Evolutionary conservation across 2,888 invertebrate species (phyloP).

Genomic region (Uropetala carovei): DNA sequence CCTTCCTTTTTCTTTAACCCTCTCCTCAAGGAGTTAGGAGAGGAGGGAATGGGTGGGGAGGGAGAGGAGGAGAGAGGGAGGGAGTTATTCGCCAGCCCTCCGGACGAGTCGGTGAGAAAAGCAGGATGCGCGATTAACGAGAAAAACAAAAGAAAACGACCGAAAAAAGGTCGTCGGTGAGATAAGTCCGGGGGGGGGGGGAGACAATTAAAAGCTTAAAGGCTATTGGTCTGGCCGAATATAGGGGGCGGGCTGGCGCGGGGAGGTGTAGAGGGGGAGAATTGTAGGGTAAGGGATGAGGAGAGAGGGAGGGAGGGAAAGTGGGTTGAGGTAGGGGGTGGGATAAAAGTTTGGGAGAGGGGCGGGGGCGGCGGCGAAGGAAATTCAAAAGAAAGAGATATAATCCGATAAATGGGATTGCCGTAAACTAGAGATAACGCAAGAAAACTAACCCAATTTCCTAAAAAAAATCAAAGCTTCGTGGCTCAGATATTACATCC

Average conservation of each 20-base stretch:
- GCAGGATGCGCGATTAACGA: slow-evolving; percentile 17
- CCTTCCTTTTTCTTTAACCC: too few relatives aligned
- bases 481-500: too few relatives aligned
- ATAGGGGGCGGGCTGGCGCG: slow-evolving; percentile 70
- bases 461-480: too few relatives aligned
- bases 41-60: background rate
- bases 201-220: slow-evolving; percentile 60
- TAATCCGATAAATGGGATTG: too few relatives aligned
- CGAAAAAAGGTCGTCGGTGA: background rate
- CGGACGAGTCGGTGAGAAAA: background rate
- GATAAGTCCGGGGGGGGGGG: slow-evolving; percentile 41
- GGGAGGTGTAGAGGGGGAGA: slow-evolving; percentile 67
- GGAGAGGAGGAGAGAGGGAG: background rate
- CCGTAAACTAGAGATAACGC: too few relatives aligned
- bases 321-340: slow-evolving; percentile 70
- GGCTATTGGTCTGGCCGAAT: slow-evolving; percentile 63
- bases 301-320: slow-evolving; percentile 68
- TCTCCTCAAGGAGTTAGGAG: too few relatives aligned
- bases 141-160: background rate
- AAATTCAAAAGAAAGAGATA: too few relatives aligned
- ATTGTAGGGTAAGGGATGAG: slow-evolving; percentile 65
- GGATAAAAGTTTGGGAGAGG: background rate
- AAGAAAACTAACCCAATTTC: too few relatives aligned
- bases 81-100: background rate
- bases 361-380: too few relatives aligned